Evolutionary conservation across 2,797 vertebrate species (phyloP).

Genomic region (Chromis chromis): DNA sequence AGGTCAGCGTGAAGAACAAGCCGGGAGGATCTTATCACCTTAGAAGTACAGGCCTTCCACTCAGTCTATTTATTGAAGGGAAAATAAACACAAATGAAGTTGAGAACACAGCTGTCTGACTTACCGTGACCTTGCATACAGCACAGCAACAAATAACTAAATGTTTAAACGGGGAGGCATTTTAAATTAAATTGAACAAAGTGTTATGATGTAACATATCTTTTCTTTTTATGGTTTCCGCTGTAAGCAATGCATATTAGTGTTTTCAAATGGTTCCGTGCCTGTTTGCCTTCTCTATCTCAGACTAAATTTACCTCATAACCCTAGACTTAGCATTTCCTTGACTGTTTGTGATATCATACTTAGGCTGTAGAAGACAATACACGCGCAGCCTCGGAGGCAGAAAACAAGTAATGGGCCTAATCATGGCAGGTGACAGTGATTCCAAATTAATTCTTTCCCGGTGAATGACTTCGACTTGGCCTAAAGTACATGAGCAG

Average conservation of each 20-base stretch:
- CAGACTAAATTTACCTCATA: slow-evolving; percentile 4
- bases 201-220: slow-evolving; percentile 17
- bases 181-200: slow-evolving; percentile 24
- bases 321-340: slow-evolving; percentile 34
- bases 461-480: slow-evolving; percentile 68
- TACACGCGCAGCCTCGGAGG: slow-evolving; percentile 36
- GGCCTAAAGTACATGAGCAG: slow-evolving; percentile 45
- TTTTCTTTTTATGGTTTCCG: slow-evolving; percentile 14
- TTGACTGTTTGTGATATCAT: slow-evolving; percentile 40
- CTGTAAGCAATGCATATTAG: slow-evolving; percentile 3
- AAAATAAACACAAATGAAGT: slow-evolving; percentile 75
- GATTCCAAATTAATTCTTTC: slow-evolving; percentile 69
- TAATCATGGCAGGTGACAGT: slow-evolving; percentile 69
- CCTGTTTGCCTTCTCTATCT: slow-evolving; percentile 32
- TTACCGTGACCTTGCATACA: slow-evolving; percentile 56
- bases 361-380: slow-evolving; percentile 34
- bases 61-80: slow-evolving; percentile 61
- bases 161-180: slow-evolving; percentile 12
- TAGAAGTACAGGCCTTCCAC: slow-evolving; percentile 55
- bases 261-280: neutral
- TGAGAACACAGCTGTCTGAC: slow-evolving; percentile 45
- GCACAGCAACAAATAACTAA: slow-evolving; percentile 12
- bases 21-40: slow-evolving; percentile 76
- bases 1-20: slow-evolving; percentile 75
- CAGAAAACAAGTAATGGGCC: slow-evolving; percentile 64